Evolutionary conservation across 2,797 vertebrate genomes (phyloP).

Genomic region (Sciurus carolinensis): DNA sequence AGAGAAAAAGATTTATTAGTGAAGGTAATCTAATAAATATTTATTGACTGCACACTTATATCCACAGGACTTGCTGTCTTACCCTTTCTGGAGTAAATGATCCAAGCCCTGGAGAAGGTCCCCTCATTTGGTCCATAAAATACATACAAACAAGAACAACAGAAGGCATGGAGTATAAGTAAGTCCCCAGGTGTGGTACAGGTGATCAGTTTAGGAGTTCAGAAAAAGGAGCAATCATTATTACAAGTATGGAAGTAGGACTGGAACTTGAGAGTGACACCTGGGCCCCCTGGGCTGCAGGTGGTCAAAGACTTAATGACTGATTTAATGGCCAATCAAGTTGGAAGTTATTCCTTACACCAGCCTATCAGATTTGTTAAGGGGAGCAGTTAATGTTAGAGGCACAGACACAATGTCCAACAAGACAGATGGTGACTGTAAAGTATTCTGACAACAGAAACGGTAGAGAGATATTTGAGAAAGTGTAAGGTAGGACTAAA

Average conservation of each 20-base stretch:
- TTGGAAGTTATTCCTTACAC: background rate
- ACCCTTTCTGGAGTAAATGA: conserved; percentile 65
- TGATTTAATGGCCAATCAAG: background rate
- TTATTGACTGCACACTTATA: conserved; percentile 12
- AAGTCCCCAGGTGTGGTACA: background rate
- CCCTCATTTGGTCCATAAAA: conserved; percentile 64
- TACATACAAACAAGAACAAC: conserved; percentile 66
- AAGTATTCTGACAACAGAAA: conserved; percentile 7
- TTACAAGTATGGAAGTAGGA: background rate
- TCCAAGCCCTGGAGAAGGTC: conserved; percentile 66
- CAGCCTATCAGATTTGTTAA: background rate
- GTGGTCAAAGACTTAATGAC: background rate
- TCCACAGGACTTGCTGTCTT: conserved; percentile 42
- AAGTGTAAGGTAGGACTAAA: background rate
- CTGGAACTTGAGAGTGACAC: background rate
- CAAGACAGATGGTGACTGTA: background rate
- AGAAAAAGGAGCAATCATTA: background rate
- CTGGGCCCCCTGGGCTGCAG: background rate
- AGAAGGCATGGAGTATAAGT: conserved; percentile 35
- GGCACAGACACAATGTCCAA: background rate
- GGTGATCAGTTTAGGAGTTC: background rate
- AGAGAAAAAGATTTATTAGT: conserved; percentile 63
- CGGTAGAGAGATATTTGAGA: background rate
- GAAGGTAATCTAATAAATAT: conserved; percentile 28
- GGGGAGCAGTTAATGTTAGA: background rate